Base-by-base conservation (phyloP, 2,113 vertebrate species). In the Phainopepla nitens region DNA sequence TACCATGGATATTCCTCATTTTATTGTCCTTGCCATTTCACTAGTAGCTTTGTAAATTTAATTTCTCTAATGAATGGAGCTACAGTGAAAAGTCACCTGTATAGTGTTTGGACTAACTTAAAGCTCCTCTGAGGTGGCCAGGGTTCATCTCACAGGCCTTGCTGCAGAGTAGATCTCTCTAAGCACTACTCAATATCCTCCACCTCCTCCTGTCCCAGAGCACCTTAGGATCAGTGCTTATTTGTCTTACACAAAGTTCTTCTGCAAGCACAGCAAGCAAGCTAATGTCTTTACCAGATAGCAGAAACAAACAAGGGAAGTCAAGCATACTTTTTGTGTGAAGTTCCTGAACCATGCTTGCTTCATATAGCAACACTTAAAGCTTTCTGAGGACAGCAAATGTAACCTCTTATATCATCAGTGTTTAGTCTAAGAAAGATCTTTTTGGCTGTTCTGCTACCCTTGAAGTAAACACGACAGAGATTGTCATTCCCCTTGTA, bases 401-500 rank as follows among this genome's bases (percentile, higher is more conserved):
- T 0, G 2, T 16, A 21, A 77, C 68, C 75, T 81, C 60, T 57
- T 72, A 75, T 69, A 47, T 84, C 62, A 61, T 45, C 69, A 82
- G 33, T 3, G 2, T 29, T 60, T 9, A 27, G 42, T 94, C 81
- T 27, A 45, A 28, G 62, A 54, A 81, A 42, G 72, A 78, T 75
- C 77, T 95, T 94, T 90, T 58, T 11, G 53, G 31, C 80, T 83
- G 22, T 93, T 88, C 60, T 89, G 53, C 77, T 93, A 70, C 68
- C 58, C 58, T 93, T 53, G 81, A 96, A 94, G 85, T 65, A 96
- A 97, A 95, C 83, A 89, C 83, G 95, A 89, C 90, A 94, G 93
- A 96, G 93, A 97, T 92, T 95, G 79, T 91, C 94, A 88, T 94
- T 97, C 94, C 57, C 78, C 91, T 89, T 95, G 94, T 97, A 95